Evolutionary conservation across 1,140 invertebrate genomes (phyloP).

Genomic region (Plutomurus gul): DNA sequence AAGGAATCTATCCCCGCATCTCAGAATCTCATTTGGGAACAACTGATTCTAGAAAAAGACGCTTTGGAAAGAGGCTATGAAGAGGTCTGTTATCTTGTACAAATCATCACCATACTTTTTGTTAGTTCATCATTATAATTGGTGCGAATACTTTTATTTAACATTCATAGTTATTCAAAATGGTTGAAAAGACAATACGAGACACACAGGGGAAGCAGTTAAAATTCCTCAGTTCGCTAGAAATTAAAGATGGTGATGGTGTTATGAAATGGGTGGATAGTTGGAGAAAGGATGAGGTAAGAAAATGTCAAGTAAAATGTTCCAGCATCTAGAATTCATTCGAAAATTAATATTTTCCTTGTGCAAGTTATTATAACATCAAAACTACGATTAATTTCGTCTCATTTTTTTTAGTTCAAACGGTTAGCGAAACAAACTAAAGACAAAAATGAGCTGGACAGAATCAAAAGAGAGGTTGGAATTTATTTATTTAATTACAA

Average conservation of each 20-base stretch:
- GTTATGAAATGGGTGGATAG: conserved; percentile 81
- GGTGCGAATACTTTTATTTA: background rate
- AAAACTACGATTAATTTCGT: too few species aligned
- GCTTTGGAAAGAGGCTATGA: conserved; percentile 84
- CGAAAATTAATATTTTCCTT: too few species aligned
- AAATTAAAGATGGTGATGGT: conserved; percentile 78
- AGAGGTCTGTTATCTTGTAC: conserved; percentile 57
- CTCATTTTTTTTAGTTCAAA: too few species aligned
- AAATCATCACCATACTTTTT: background rate
- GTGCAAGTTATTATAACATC: too few species aligned
- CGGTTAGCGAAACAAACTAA: conserved; percentile 75
- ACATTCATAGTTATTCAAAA: conserved; percentile 33
- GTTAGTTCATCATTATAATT: background rate
- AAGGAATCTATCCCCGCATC: conserved; percentile 61
- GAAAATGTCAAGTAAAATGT: too few species aligned
- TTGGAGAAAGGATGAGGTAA: conserved; percentile 80
- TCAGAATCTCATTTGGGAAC: conserved; percentile 72
- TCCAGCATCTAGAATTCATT: too few species aligned
- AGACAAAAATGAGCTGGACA: conserved; percentile 85
- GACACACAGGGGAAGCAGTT: conserved; percentile 42
- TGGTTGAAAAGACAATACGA: conserved; percentile 44
- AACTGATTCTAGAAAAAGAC: conserved; percentile 75
- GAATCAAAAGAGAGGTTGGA: conserved; percentile 77
- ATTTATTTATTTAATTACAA: too few species aligned
- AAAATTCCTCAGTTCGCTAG: conserved; percentile 60